Conservation (phyloP, 2,797 vertebrate species). For the Semaprochilodus insignis region DNA sequence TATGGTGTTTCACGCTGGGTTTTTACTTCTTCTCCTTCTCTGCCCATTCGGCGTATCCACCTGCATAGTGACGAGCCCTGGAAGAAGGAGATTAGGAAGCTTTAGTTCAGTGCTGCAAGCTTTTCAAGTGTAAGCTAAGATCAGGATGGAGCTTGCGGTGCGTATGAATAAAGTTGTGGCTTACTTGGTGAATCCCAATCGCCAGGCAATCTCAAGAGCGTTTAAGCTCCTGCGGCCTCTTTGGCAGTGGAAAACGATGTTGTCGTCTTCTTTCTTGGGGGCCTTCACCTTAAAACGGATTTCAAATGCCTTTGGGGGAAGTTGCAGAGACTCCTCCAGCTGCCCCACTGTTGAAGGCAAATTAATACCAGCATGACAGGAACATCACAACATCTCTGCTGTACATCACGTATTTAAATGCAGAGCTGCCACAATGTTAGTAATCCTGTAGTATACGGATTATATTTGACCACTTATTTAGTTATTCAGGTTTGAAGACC, state of each 20-base stretch:
- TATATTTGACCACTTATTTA: no score
- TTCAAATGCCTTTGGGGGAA: constrained; percentile 69
- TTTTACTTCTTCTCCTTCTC: constrained; percentile 61
- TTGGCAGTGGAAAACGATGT: constrained; percentile 77
- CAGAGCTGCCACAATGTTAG: not conserved
- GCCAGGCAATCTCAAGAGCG: constrained; percentile 70
- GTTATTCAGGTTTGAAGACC: not conserved
- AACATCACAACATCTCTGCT: not conserved
- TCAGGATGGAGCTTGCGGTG: not conserved
- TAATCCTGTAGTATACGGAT: no score
- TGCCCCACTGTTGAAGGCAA: constrained; percentile 64
- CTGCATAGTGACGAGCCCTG: constrained; percentile 76
- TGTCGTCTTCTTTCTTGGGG: constrained; percentile 68
- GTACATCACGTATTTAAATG: not conserved
- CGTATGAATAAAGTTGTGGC: not conserved
- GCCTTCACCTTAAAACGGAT: constrained; percentile 66
- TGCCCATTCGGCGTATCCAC: constrained; percentile 77
- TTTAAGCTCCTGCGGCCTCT: constrained; percentile 69
- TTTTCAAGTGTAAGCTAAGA: constrained; percentile 1
- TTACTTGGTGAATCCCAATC: constrained; percentile 73
- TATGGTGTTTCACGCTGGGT: not conserved
- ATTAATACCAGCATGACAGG: not conserved
- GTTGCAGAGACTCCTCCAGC: constrained; percentile 74
- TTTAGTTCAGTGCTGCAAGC: not conserved
- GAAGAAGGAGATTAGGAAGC: constrained; percentile 16